phyloP scores from a whole-genome alignment of 2,888 invertebrate species.

The Odontomyia ornata region DNA sequence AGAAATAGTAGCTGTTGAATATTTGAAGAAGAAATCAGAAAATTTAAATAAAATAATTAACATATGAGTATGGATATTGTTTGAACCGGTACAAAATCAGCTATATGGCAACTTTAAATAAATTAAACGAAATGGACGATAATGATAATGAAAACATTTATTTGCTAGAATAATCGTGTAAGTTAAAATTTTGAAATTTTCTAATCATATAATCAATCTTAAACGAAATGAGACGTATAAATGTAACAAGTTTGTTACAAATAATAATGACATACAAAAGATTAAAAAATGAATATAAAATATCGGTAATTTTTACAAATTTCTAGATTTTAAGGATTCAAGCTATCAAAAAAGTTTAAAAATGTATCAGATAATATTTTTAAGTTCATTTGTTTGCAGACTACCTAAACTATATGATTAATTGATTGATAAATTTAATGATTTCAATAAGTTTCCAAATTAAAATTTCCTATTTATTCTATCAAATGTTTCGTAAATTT shows the following conservation, averaged over 20 bases:
- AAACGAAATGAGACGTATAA: not conserved
- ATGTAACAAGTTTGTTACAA: not conserved
- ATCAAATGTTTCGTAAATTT: too few species aligned
- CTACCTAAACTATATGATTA: too few species aligned
- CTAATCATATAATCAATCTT: not conserved
- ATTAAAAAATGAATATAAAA: not conserved
- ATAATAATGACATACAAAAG: too few species aligned
- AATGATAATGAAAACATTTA: not conserved
- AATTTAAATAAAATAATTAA: not conserved
- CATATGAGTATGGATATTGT: too few species aligned
- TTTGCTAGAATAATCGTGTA: not conserved
- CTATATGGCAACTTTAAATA: too few species aligned
- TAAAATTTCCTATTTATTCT: too few species aligned
- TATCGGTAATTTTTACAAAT: conserved; percentile 30
- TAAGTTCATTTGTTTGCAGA: too few species aligned
- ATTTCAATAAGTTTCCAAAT: too few species aligned
- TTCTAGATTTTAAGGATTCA: conserved; percentile 27
- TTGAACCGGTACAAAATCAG: too few species aligned
- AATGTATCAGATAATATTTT: not conserved
- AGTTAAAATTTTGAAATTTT: not conserved
- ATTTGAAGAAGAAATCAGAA: not conserved
- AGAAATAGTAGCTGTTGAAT: conserved; percentile 7
- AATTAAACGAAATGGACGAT: too few species aligned
- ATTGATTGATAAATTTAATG: too few species aligned
- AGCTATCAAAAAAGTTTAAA: not conserved